A percentile compares a stretch with the other conserved stretches of the same genome.
Conservation (phyloP, 1,140 invertebrate species). For the Bombus polaris region DNA sequence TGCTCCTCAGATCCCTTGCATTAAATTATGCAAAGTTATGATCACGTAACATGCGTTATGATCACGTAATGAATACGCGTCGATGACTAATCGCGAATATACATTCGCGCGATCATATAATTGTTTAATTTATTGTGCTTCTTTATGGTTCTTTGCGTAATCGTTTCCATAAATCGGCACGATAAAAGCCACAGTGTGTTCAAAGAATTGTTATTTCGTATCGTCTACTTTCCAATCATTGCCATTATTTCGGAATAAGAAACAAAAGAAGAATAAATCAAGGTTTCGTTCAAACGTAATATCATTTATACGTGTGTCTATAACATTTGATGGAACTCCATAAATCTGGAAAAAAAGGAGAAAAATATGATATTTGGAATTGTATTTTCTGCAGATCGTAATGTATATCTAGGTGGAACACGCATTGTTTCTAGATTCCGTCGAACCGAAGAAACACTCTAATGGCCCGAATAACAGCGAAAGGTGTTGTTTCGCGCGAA, state of each 20-base stretch:
- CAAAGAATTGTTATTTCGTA: background rate
- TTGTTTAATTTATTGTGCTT: background rate
- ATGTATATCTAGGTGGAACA: no score
- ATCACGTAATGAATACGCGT: conserved; percentile 8
- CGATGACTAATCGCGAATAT: background rate
- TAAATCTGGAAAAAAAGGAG: background rate
- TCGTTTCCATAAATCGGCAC: no score
- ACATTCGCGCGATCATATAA: background rate
- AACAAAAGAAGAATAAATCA: no score
- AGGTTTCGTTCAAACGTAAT: no score
- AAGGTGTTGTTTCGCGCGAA: background rate
- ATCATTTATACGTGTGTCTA: no score
- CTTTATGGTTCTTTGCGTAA: background rate
- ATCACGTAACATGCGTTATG: background rate
- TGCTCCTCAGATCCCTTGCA: background rate
- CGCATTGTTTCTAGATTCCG: background rate
- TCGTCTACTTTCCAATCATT: background rate
- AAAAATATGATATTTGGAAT: background rate
- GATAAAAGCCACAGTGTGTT: no score
- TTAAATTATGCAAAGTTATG: background rate
- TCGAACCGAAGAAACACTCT: background rate
- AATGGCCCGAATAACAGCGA: background rate
- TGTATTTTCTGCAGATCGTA: no score
- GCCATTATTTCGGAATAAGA: background rate
- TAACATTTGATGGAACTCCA: background rate